Conservation (phyloP, 2,113 vertebrate species). For the Psittacula cyanocephala region DNA sequence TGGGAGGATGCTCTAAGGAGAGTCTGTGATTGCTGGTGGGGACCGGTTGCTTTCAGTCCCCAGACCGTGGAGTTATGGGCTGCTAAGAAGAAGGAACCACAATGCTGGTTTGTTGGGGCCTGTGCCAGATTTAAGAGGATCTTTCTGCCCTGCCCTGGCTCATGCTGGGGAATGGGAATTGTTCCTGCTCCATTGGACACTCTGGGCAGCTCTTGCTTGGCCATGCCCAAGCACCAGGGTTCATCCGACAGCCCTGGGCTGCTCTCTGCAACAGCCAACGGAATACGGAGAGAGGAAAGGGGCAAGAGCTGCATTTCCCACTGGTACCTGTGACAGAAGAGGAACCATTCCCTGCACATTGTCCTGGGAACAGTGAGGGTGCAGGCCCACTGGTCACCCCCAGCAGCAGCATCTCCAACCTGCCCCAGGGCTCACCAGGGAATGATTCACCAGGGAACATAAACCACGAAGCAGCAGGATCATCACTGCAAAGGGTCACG, state of each 20-base stretch:
- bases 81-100: background rate
- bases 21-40: background rate
- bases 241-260: background rate
- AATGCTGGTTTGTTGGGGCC: background rate
- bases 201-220: no score
- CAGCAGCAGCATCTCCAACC: background rate
- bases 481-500: background rate
- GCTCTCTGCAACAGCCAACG: background rate
- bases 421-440: accelerated
- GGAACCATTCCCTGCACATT: background rate
- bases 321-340: background rate
- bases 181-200: background rate
- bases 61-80: accelerated
- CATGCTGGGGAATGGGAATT: background rate
- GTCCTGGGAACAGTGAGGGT: accelerated
- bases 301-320: background rate
- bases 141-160: background rate
- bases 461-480: background rate
- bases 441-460: accelerated
- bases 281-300: background rate
- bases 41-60: background rate
- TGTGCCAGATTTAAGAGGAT: no score
- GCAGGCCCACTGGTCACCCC: background rate
- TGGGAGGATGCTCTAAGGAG: accelerated
- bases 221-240: background rate